phyloP scores from a whole-genome alignment of 2,888 invertebrate genomes.

The Lysandra coridon region DNA sequence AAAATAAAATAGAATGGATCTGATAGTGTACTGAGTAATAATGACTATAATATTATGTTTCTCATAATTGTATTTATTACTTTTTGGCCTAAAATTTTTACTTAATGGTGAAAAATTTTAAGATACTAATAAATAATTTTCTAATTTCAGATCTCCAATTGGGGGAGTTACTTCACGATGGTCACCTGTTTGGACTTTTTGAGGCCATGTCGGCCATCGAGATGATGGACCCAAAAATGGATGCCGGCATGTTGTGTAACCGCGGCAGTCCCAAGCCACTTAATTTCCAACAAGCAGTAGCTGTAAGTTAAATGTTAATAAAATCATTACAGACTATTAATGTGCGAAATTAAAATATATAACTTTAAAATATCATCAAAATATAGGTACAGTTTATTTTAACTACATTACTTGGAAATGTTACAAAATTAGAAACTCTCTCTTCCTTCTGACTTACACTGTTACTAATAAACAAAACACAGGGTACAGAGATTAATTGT shows the following conservation, averaged over 20 bases:
- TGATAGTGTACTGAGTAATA: too few relatives aligned
- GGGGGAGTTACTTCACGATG: constrained; percentile 95
- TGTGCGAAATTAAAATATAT: too few relatives aligned
- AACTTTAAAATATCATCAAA: too few relatives aligned
- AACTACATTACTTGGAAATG: too few relatives aligned
- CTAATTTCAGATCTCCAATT: constrained; percentile 85
- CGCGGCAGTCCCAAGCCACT: constrained; percentile 91
- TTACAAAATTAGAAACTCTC: too few relatives aligned
- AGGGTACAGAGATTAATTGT: too few relatives aligned
- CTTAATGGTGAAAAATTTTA: background rate
- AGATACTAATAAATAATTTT: background rate
- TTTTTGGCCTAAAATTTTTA: background rate
- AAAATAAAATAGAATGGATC: background rate
- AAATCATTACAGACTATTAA: too few relatives aligned
- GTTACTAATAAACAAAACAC: too few relatives aligned
- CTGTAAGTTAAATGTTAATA: constrained; percentile 72
- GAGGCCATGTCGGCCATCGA: constrained; percentile 99
- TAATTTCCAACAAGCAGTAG: constrained; percentile 92
- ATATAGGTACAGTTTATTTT: too few relatives aligned
- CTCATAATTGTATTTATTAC: too few relatives aligned
- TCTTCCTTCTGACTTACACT: too few relatives aligned
- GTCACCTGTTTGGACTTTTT: constrained; percentile 91
- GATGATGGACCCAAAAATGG: constrained; percentile 99
- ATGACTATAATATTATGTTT: too few relatives aligned
- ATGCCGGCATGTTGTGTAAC: constrained; percentile 98